A percentile compares a stretch with the other conserved stretches of the same genome.
These are phyloP conservation scores for Hymenochirus boettgeri DNA, from an alignment of 2,113 vertebrate species.

Conservation along the genomic window DNA sequence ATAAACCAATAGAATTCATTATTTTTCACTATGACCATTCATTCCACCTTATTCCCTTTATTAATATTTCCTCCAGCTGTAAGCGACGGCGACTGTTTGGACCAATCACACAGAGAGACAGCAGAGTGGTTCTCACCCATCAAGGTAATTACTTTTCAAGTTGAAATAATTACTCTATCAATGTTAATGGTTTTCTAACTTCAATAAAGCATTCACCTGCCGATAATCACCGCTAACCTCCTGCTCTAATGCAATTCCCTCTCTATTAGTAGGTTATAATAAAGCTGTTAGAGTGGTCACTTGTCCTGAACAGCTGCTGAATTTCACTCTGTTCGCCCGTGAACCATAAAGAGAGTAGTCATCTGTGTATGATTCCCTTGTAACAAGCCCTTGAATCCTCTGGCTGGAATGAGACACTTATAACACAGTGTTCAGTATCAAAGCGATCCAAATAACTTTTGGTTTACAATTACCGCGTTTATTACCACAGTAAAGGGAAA, in stretches of 20 bases:
- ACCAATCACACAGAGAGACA: conserved; percentile 69
- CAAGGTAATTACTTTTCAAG: conserved; percentile 85
- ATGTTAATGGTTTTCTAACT: conserved; percentile 89
- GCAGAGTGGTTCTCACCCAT: conserved; percentile 77
- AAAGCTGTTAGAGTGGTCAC: conserved; percentile 77
- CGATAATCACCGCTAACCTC: conserved; percentile 79
- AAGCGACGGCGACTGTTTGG: conserved; percentile 68
- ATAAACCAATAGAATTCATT: no score
- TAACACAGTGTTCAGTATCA: conserved; percentile 54
- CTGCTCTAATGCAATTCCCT: conserved; percentile 77
- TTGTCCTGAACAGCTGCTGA: conserved; percentile 84
- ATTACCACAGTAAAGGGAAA: no score
- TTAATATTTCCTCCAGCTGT: conserved; percentile 76
- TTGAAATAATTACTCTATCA: conserved; percentile 90
- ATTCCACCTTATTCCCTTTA: no score
- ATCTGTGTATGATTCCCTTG: conserved; percentile 72
- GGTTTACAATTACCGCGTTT: conserved; percentile 2
- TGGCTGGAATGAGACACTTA: conserved; percentile 49
- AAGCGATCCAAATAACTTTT: conserved; percentile 57
- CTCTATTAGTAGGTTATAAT: conserved; percentile 81
- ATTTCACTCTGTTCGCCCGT: conserved; percentile 74
- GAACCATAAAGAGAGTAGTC: conserved; percentile 79
- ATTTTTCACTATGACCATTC: no score
- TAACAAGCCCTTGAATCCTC: conserved; percentile 67
- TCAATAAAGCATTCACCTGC: conserved; percentile 88